phyloP scores from a whole-genome alignment of 2,113 vertebrate genomes.

The Ellobius talpinus region DNA sequence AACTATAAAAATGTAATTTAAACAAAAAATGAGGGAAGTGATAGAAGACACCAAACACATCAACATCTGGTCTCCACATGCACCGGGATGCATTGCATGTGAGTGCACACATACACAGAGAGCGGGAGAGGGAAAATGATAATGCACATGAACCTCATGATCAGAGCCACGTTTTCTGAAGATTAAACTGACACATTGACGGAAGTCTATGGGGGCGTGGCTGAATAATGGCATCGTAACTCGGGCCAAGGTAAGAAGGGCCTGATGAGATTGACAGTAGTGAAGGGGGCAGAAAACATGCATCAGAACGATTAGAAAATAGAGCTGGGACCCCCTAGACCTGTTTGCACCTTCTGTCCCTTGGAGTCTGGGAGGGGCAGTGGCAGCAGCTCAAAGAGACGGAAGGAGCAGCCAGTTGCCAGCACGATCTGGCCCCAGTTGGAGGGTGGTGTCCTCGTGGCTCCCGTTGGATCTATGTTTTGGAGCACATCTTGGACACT shows the following conservation, averaged over 20 bases:
- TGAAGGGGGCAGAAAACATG: not conserved
- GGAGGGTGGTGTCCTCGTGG: not conserved
- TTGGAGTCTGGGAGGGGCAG: not conserved
- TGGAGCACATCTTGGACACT: not conserved
- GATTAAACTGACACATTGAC: not conserved
- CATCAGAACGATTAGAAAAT: not conserved
- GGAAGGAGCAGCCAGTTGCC: not conserved
- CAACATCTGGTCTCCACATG: not conserved
- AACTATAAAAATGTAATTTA: not conserved
- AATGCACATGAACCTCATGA: not conserved
- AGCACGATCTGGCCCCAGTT: not conserved
- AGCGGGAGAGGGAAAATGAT: not conserved
- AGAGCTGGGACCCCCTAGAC: not conserved
- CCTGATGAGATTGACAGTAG: no score
- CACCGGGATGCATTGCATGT: no score
- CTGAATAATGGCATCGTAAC: not conserved
- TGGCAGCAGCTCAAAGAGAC: not conserved
- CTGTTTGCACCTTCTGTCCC: not conserved
- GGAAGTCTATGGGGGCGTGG: not conserved
- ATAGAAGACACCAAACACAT: not conserved
- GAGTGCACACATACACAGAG: not conserved
- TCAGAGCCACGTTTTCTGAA: not conserved
- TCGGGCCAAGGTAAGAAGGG: not conserved
- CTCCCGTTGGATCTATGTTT: not conserved
- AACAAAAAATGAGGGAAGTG: not conserved